Evolutionary conservation across 2,797 vertebrate species (phyloP).

Genomic region (Heterohyrax brucei): DNA sequence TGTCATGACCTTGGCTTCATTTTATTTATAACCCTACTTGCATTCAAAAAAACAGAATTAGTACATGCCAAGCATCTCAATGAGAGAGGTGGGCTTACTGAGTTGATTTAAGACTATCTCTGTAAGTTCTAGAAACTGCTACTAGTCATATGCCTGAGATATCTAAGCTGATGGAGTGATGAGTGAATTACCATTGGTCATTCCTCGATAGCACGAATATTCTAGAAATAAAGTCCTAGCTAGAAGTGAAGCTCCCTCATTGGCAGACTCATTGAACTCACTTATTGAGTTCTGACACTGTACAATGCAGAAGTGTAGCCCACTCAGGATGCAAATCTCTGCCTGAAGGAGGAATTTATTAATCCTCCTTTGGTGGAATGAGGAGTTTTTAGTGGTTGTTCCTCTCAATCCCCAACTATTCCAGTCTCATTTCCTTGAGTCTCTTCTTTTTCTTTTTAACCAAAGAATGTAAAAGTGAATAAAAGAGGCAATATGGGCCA

Average conservation of each 20-base stretch:
- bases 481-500: neutral
- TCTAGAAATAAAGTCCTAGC: neutral
- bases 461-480: slow-evolving; percentile 28
- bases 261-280: slow-evolving; percentile 9
- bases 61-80: neutral
- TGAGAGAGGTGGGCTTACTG: neutral
- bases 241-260: neutral
- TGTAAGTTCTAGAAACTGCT: neutral
- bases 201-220: neutral
- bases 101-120: slow-evolving; percentile 6
- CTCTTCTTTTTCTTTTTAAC: neutral
- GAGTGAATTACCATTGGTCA: neutral
- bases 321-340: neutral
- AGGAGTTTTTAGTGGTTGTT: neutral
- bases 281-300: neutral
- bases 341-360: neutral
- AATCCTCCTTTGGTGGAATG: neutral
- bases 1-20: neutral
- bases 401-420: too few relatives aligned
- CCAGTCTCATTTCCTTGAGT: slow-evolving; percentile 11
- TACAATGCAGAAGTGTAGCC: neutral
- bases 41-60: slow-evolving; percentile 9
- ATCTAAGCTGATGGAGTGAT: neutral
- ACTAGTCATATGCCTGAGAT: neutral
- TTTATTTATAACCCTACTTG: neutral